These are phyloP conservation scores for Dryobota labecula DNA, from an alignment of 2,888 invertebrate genomes.

Conservation along the genomic window DNA sequence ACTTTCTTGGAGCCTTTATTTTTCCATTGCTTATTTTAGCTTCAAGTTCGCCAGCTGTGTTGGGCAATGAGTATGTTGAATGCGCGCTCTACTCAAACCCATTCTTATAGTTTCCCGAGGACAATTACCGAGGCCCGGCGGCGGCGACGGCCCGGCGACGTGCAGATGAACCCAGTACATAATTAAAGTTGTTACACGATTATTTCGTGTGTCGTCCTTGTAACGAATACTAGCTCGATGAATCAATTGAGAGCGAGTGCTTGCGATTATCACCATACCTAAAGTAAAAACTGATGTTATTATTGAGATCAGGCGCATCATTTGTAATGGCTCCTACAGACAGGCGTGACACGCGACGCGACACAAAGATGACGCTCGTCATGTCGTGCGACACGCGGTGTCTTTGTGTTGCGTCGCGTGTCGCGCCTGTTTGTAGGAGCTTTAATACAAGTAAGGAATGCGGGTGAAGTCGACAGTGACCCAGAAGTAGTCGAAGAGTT, in stretches of 20 bases:
- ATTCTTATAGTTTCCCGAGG: constrained; percentile 43
- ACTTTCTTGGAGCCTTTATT: constrained; percentile 27
- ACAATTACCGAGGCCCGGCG: constrained; percentile 56
- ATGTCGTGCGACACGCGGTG: too few species aligned
- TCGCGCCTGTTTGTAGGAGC: too few species aligned
- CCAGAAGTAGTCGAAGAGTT: too few species aligned
- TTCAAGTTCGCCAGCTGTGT: constrained; percentile 32
- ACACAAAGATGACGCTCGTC: too few species aligned
- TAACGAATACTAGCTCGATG: constrained; percentile 78
- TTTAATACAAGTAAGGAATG: too few species aligned
- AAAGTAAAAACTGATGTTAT: constrained; percentile 71
- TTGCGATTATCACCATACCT: constrained; percentile 73
- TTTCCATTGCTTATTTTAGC: constrained; percentile 13
- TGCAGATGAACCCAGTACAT: constrained; percentile 64
- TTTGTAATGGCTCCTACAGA: too few species aligned
- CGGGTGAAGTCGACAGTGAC: too few species aligned
- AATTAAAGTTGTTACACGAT: constrained; percentile 68
- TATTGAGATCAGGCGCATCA: too few species aligned
- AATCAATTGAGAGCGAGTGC: constrained; percentile 77
- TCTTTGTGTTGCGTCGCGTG: too few species aligned
- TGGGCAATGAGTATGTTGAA: constrained; percentile 33
- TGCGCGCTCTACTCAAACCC: constrained; percentile 20
- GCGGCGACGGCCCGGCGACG: constrained; percentile 36
- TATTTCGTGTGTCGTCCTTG: constrained; percentile 78
- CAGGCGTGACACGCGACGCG: too few species aligned